Evolutionary conservation across 2,888 invertebrate genomes (phyloP), one percentile per base, ranked within the genome.

Genomic region (Hypomecis punctinalis): DNA sequence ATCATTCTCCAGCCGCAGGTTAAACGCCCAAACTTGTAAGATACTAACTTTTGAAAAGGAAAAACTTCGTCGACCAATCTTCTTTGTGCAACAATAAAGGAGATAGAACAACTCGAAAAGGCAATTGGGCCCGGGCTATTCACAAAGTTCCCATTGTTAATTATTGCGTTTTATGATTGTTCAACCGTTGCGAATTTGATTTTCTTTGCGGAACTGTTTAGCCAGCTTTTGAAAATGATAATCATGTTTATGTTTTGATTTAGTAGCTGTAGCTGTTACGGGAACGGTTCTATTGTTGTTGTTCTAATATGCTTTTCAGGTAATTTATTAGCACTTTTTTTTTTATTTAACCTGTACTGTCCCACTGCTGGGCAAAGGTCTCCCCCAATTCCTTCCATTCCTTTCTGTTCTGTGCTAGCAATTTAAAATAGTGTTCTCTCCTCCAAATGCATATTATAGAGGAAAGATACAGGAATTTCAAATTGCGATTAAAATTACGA

Each of bases 41-140:
- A 33, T 13, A 46, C 46, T 0, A 56, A 56, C 56, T 56, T 56
- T 23, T 47, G 56, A 39, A 47, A 56, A 39, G 37, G 40, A 42
- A 47, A 52, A 63, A 53, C 47, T 63, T 63, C 7, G 8, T 9
- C 40, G 48, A 58, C 63, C 53, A 58, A 63, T 63, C 53, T 49
- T 37, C 39, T 58, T 53, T 53, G 46, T 39, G 56, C 56, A 46
- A 56, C 13, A 48, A 56, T 37, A 53, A 46, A 52, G 6, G 40
- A 55, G 45, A 47, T 33, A n/a, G 48, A 43, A 49, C 40, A 47
- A 43, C 53, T 36, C 37, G 7, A 48, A 52, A 48, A 58, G 58
- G 53, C 37, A 58, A 63, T 36, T 35, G 52, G 40, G 23, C 35
- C 52, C 23, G 7, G 33, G 33, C 40, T 7, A 6, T 53, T 60